Conservation (phyloP, 2,888 invertebrate species). For the Melanophora roralis region DNA sequence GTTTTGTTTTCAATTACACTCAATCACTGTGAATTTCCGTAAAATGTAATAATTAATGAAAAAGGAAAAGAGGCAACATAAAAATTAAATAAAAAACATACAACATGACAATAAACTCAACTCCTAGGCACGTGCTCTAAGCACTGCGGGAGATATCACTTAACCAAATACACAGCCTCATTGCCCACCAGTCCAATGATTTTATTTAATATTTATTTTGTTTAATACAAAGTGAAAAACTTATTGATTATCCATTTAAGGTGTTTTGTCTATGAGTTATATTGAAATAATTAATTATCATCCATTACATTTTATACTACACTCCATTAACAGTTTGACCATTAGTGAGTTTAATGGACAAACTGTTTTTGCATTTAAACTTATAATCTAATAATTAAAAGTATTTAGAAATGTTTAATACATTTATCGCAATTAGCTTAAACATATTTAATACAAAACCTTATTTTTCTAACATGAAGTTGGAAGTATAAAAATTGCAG, state of each 20-base stretch:
- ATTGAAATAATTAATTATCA: neutral
- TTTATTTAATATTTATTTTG: neutral
- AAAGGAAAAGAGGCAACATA: neutral
- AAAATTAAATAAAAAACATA: neutral
- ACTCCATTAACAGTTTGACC: too few species aligned
- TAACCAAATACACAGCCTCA: neutral
- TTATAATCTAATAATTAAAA: too few species aligned
- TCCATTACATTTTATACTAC: neutral
- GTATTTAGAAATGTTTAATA: too few species aligned
- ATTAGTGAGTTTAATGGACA: too few species aligned
- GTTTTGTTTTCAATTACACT: constrained; percentile 41
- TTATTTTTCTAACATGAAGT: too few species aligned
- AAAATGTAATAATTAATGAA: constrained; percentile 45
- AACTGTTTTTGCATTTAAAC: too few species aligned
- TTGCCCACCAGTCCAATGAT: constrained; percentile 26
- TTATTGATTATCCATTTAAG: constrained; percentile 45
- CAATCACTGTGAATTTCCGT: constrained; percentile 39
- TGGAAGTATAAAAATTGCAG: neutral
- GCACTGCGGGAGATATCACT: constrained; percentile 43
- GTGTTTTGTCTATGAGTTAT: neutral
- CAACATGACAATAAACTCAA: constrained; percentile 16
- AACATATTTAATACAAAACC: too few species aligned
- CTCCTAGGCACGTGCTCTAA: constrained; percentile 46
- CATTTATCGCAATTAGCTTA: too few species aligned
- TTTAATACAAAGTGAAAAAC: neutral